Conservation (phyloP, 2,113 vertebrate species). For the Porphyrio hochstetteri region DNA sequence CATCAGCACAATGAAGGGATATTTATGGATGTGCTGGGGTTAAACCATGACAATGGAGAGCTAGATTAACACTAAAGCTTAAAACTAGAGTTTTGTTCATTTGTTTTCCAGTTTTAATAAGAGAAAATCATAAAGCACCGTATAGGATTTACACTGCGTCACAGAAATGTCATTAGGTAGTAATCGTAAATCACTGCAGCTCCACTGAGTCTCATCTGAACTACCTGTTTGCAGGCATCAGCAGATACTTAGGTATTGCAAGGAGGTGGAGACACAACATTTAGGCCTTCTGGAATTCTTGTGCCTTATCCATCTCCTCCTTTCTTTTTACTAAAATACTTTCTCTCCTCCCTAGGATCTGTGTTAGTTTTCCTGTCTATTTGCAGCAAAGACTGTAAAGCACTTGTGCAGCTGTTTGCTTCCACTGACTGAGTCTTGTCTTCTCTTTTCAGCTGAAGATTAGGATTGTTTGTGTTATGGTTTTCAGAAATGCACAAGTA, state of each 20-base stretch:
- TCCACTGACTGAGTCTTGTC: background rate
- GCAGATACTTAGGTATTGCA: background rate
- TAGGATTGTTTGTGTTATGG: background rate
- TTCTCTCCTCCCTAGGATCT: background rate
- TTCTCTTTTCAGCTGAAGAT: slow-evolving; percentile 18
- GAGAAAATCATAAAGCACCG: background rate
- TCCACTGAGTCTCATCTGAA: background rate
- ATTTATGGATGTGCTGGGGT: background rate
- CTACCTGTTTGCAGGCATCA: background rate
- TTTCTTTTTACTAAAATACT: background rate
- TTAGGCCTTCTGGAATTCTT: background rate
- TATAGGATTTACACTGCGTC: background rate
- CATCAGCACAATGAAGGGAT: background rate
- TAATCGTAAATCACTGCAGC: background rate
- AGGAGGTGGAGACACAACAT: background rate
- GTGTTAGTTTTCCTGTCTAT: background rate
- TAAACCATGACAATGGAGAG: background rate
- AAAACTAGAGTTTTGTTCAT: background rate
- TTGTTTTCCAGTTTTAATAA: background rate
- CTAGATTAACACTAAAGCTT: background rate
- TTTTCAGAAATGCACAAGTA: slow-evolving; percentile 15
- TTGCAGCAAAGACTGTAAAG: background rate
- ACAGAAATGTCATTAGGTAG: background rate
- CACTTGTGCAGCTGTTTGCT: background rate
- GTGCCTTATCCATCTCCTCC: background rate